Evolutionary conservation across 1,140 invertebrate species (phyloP).

Genomic region (Psilanteris sp.): DNA sequence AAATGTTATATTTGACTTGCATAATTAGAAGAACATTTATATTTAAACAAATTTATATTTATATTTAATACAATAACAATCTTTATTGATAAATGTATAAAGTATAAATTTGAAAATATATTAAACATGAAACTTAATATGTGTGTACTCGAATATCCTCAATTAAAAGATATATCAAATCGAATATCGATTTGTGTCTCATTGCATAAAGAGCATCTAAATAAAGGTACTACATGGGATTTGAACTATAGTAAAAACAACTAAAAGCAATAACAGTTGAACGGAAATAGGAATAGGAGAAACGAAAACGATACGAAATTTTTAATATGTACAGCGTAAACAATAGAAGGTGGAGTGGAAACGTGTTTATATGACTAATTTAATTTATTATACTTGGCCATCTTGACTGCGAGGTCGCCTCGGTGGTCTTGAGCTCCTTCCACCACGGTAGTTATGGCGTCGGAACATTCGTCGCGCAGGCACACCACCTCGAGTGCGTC

Average conservation of each 20-base stretch:
- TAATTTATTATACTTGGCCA: slow-evolving; percentile 76
- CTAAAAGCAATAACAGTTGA: slow-evolving; percentile 13
- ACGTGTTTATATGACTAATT: no score
- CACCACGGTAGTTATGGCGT: slow-evolving; percentile 82
- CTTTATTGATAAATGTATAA: no score
- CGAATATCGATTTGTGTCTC: no score
- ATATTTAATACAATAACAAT: no score
- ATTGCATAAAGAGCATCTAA: no score
- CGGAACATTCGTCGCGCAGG: slow-evolving; percentile 84
- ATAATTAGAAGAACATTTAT: no score
- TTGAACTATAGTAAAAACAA: slow-evolving; percentile 3
- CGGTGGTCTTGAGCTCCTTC: slow-evolving; percentile 78
- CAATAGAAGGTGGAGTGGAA: no score
- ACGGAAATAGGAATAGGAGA: background rate
- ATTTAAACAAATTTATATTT: no score
- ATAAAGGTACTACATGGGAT: slow-evolving; percentile 11
- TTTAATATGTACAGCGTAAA: slow-evolving; percentile 13
- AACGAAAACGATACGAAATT: background rate
- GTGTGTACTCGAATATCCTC: no score
- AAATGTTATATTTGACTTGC: no score
- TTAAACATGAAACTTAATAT: no score
- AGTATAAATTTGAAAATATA: no score
- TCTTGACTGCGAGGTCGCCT: slow-evolving; percentile 82
- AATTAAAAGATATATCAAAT: slow-evolving; percentile 12
- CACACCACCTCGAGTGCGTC: slow-evolving; percentile 77